phyloP scores from a whole-genome alignment of 2,797 vertebrate species.

The Dendrocincla tyrannina region DNA sequence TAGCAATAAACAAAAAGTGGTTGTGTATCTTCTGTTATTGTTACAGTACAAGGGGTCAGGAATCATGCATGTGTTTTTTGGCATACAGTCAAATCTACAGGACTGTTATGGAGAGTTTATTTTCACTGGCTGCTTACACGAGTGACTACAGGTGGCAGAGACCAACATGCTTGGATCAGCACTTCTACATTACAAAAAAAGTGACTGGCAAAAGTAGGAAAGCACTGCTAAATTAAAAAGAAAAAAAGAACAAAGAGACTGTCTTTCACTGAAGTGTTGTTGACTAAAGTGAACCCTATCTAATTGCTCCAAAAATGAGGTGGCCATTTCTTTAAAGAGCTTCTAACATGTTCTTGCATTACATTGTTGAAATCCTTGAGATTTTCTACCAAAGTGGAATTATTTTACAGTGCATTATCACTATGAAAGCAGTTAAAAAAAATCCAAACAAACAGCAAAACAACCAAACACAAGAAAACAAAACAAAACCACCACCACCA shows the following conservation, averaged over 20 bases:
- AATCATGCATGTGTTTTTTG: conserved; percentile 45
- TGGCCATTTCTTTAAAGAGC: not conserved
- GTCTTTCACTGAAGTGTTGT: not conserved
- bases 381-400: not conserved
- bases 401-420: not conserved
- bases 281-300: not conserved
- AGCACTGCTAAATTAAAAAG: not conserved
- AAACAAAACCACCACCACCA: not conserved
- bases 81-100: conserved; percentile 17
- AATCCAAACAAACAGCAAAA: not conserved
- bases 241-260: not conserved
- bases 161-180: conserved; percentile 28
- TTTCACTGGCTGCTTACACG: conserved; percentile 47
- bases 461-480: not conserved
- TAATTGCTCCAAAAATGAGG: not conserved
- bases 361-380: not conserved
- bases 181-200: conserved; percentile 24
- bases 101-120: conserved; percentile 49
- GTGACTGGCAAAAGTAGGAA: not conserved
- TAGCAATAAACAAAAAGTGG: conserved; percentile 46
- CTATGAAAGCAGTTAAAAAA: not conserved
- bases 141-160: conserved; percentile 67
- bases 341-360: not conserved
- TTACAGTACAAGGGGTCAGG: conserved; percentile 57
- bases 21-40: conserved; percentile 24